Percentiles rank a stretch among this genome's conserved stretches.
Conservation (phyloP, 2,113 vertebrate genomes). For the Oreochromis spilurus region DNA sequence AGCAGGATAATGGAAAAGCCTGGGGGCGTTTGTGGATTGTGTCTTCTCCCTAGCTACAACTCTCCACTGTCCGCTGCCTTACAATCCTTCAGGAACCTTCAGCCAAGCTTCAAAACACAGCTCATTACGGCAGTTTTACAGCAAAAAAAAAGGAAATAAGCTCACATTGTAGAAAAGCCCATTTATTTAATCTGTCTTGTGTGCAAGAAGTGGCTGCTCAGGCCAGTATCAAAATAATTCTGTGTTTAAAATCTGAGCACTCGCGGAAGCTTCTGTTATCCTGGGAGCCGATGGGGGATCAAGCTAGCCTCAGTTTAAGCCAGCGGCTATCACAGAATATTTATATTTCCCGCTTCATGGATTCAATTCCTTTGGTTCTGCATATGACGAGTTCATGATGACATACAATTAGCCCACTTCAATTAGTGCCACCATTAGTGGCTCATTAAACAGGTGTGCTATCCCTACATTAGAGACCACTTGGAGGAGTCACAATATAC, state of each 20-base stretch:
- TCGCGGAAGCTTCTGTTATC: neutral
- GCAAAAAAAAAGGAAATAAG: neutral
- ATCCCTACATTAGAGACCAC: constrained; percentile 31
- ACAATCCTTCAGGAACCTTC: constrained; percentile 51
- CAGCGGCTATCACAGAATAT: neutral
- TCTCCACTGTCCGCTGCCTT: constrained; percentile 57
- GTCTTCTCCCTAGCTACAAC: constrained; percentile 57
- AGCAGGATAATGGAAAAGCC: constrained; percentile 64
- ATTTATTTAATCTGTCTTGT: neutral
- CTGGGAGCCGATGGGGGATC: neutral
- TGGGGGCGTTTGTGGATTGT: constrained; percentile 55
- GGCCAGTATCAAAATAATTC: neutral
- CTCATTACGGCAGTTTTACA: constrained; percentile 21
- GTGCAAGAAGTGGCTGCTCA: neutral
- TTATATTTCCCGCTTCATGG: constrained; percentile 2
- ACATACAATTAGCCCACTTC: constrained; percentile 46
- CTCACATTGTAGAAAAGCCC: neutral
- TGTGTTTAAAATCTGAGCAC: neutral
- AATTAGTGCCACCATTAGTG: constrained; percentile 59
- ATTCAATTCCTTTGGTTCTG: constrained; percentile 9
- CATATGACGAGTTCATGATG: constrained; percentile 40
- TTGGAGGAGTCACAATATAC: constrained; percentile 29
- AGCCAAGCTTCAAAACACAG: constrained; percentile 39
- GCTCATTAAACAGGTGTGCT: constrained; percentile 63
- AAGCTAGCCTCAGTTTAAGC: neutral